Evolutionary conservation across 2,888 invertebrate genomes (phyloP), one percentile per base, ranked within the genome.

Genomic region (Drosophila mulleri): DNA sequence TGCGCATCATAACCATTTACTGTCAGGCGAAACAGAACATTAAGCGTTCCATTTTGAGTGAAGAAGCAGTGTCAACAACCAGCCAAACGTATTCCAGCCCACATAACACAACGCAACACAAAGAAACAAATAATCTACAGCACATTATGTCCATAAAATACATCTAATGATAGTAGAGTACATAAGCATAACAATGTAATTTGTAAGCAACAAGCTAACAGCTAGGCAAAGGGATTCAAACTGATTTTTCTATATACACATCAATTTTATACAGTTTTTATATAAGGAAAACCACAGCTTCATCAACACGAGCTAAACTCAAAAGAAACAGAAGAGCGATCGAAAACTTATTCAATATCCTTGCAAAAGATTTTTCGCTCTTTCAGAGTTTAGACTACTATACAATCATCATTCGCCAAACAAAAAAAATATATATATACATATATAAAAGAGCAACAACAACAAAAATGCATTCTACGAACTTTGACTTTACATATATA

Each of bases 61-160:
- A 64, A 75, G 78, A 45, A 70, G 67, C 67, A 67, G 70, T 68
- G 62, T 88, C 75, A 75, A 73, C 70, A 74, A 68, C 64, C 72
- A 79, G 75, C 78, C 78, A 89, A 87, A 72, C 73, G 89, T 89
- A 86, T 87, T 89, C 88, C 88, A 85, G 72, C 75, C 85, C 83
- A 88, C 37, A 72, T 52, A 45, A 45, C 23, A 62, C 14, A 52
- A 20, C 48, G 32, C 47, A 48, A 20, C 23, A 57, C 23, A 35
- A 23, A 50, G 42, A 50, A 20, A 37, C 26, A 53, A 61, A 56
- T 41, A 63, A 56, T 47, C 66, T 56, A 52, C 20, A 23, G 18
- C 50, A 70, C 42, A 67, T 42, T 41, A 66, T 18, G 45, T 41
- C 57, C 70, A 86, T 71, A 54, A 61, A 42, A 59, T 53, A 75